Evolutionary conservation across 2,888 invertebrate genomes (phyloP), one percentile per base, ranked within the genome.

Genomic region (Branchipolynoe longqiensis): DNA sequence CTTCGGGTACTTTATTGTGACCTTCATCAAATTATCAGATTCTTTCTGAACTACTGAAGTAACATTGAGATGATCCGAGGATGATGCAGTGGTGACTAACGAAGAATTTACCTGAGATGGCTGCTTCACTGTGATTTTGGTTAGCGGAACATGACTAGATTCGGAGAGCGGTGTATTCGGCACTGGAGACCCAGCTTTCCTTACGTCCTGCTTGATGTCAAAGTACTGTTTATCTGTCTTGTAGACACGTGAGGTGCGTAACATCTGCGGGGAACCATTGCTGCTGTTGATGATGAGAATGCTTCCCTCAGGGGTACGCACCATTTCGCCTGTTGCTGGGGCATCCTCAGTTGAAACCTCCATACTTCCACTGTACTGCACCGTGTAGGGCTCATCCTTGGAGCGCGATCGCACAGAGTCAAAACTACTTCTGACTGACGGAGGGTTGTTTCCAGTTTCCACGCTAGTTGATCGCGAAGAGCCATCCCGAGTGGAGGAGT

Each of bases 1-100:
- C 54, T 88, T 87, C 18, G 88, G 88, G 25, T 90, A 82, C 82
- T 91, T 90, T 8, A 91, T 87, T 6, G 89, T 89, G 14, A 91
- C 90, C 84, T 90, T 89, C 25, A 91, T 88, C 40, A 89, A 88
- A 64, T 90, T 90, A 83, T 90, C 90, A 22, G 89, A 89, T 48
- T 90, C 86, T 22, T 88, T 89, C 56, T 90, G 87, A 22, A 91
- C 87, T 56, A 89, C 88, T 22, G 56, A 54, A 54, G 90, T 90
- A 31, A 82, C 58, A 36, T 6, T 54, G 3, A 82, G 58, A 18
- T 28, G 48, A 78, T 78, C 78, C 4, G 31, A 41, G 22, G 78
- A 22, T 0, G 78, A 18, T 1, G 28, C 33, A 25, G 62, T 28
- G n/a, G n/a, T n/a, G n/a, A n/a, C n/a, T n/a, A n/a, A n/a, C n/a